Evolutionary conservation across 2,797 vertebrate genomes (phyloP).

Genomic region (Gymnopithys bicolor): DNA sequence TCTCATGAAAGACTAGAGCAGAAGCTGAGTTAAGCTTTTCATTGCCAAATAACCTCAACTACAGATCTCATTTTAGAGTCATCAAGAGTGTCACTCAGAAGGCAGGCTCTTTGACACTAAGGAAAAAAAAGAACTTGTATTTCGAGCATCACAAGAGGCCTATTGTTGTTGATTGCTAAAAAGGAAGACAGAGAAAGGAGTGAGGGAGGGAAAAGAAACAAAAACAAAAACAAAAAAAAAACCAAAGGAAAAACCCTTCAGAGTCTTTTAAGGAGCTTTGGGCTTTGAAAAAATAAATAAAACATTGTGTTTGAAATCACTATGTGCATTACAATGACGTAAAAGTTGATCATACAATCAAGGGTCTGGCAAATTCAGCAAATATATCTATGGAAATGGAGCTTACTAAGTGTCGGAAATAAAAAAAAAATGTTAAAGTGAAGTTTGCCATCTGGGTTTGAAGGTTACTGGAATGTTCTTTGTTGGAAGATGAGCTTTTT

Average conservation of each 20-base stretch:
- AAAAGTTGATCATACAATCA: slow-evolving; percentile 61
- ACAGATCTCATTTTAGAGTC: slow-evolving; percentile 23
- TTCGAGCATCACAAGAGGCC: slow-evolving; percentile 39
- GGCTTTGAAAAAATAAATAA: slow-evolving; percentile 76
- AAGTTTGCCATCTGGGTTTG: slow-evolving; percentile 44
- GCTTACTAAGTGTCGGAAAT: slow-evolving; percentile 40
- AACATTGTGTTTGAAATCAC: slow-evolving; percentile 66
- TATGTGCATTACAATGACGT: slow-evolving; percentile 71
- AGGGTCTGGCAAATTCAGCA: slow-evolving; percentile 73
- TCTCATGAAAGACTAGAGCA: not conserved
- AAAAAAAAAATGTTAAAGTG: not conserved
- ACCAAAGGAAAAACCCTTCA: not conserved
- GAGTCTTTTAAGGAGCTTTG: slow-evolving; percentile 51
- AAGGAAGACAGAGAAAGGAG: not conserved
- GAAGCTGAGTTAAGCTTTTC: slow-evolving; percentile 41
- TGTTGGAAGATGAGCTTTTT: slow-evolving; percentile 58
- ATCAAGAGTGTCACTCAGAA: slow-evolving; percentile 41
- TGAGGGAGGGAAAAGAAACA: not conserved
- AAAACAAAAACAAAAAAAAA: not conserved
- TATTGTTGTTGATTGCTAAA: slow-evolving; percentile 19
- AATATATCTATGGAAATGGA: slow-evolving; percentile 44
- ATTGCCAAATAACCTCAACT: slow-evolving; percentile 31
- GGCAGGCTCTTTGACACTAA: slow-evolving; percentile 30
- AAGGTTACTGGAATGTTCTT: slow-evolving; percentile 59
- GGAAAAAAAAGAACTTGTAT: not conserved